A percentile compares a stretch with the other conserved stretches of the same genome.
Conservation (phyloP, 23 tunicate species). For the Ciona savignyi region DNA sequence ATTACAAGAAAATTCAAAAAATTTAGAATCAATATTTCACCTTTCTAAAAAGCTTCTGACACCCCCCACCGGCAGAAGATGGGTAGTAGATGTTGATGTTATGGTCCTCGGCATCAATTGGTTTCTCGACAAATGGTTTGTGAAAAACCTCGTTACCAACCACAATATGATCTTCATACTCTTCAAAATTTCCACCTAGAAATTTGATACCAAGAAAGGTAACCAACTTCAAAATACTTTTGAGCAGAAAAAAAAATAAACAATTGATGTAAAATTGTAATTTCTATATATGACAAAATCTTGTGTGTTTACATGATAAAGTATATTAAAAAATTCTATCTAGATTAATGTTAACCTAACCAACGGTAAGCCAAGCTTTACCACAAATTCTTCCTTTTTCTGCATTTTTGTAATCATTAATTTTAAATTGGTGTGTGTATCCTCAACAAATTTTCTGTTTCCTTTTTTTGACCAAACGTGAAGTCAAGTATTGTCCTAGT, state of each 20-base stretch:
- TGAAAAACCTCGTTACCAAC: constrained; percentile 85
- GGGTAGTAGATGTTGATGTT: constrained; percentile 97
- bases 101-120: constrained; percentile 98
- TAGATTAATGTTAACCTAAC: too few species aligned
- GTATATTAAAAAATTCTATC: too few species aligned
- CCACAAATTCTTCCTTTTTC: too few species aligned
- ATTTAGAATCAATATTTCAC: too few species aligned
- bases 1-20: too few species aligned
- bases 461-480: too few species aligned
- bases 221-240: neutral
- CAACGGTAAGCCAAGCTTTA: too few species aligned
- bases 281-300: neutral
- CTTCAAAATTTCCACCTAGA: constrained; percentile 67
- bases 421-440: too few species aligned
- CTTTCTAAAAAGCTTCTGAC: constrained; percentile 95
- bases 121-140: constrained; percentile 99
- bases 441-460: too few species aligned
- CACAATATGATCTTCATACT: constrained; percentile 95
- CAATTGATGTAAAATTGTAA: neutral
- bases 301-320: neutral
- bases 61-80: constrained; percentile 99
- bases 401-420: too few species aligned
- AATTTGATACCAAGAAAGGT: neutral
- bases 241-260: neutral
- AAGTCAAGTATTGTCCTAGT: too few species aligned